Conservation (phyloP, 2,888 invertebrate species). For the Rosalia funebris region DNA sequence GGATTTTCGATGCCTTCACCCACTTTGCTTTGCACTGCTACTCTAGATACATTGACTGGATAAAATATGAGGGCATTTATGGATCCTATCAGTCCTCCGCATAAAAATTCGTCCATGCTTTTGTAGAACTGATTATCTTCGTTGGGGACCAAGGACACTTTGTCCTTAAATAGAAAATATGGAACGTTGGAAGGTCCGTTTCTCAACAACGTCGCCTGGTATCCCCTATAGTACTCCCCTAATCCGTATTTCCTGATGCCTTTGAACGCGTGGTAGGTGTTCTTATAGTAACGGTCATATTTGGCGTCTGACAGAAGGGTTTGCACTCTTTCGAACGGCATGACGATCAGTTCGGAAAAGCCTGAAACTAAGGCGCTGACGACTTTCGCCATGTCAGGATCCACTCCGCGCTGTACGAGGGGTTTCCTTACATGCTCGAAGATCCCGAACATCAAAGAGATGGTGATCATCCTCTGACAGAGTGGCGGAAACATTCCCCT, state of each 20-base stretch:
- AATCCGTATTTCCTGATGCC: conserved; percentile 78
- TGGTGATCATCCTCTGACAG: conserved; percentile 89
- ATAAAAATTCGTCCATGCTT: conserved; percentile 63
- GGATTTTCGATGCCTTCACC: background rate
- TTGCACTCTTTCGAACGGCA: conserved; percentile 96
- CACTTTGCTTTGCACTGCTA: background rate
- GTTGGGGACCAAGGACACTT: background rate
- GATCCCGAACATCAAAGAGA: conserved; percentile 97
- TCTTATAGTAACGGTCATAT: conserved; percentile 83
- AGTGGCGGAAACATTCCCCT: conserved; percentile 92
- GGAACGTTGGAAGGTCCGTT: conserved; percentile 94
- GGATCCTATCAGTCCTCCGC: conserved; percentile 93
- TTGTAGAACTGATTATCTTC: background rate
- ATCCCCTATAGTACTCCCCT: conserved; percentile 89
- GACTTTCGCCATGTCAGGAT: background rate
- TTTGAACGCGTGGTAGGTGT: conserved; percentile 83
- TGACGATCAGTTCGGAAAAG: conserved; percentile 64
- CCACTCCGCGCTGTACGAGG: conserved; percentile 63
- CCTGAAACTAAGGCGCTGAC: background rate
- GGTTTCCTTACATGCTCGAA: conserved; percentile 80
- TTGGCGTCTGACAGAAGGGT: conserved; percentile 87
- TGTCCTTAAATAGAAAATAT: conserved; percentile 82
- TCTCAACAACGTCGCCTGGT: conserved; percentile 85
- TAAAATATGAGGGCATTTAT: conserved; percentile 69
- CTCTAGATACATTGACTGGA: background rate